These are phyloP conservation scores for Chymomyza procnemis DNA, from an alignment of 2,888 invertebrate species.

Conservation along the genomic window DNA sequence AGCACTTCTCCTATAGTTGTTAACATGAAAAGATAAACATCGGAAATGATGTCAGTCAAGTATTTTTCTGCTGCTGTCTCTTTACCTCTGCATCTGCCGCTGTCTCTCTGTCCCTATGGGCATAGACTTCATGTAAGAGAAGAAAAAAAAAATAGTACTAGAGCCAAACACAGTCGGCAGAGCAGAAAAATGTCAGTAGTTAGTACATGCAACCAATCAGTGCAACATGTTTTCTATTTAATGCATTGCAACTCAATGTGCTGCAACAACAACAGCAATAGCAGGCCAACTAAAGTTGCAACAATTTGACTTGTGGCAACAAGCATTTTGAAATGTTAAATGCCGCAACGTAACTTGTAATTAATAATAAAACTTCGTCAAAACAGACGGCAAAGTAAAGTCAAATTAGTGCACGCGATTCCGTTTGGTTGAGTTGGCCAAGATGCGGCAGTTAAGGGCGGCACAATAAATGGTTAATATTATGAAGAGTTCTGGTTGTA, in stretches of 20 bases:
- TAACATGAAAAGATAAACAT: conserved; percentile 72
- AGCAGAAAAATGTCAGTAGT: conserved; percentile 36
- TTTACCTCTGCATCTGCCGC: not conserved
- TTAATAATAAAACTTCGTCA: conserved; percentile 26
- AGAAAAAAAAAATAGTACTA: conserved; percentile 28
- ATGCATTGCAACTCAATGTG: conserved; percentile 35
- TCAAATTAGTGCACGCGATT: not conserved
- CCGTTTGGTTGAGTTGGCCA: not conserved
- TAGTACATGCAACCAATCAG: conserved; percentile 51
- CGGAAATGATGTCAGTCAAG: conserved; percentile 73
- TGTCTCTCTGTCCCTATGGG: conserved; percentile 1
- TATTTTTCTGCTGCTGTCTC: conserved; percentile 16
- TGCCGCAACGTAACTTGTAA: conserved; percentile 23
- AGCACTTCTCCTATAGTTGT: conserved; percentile 37
- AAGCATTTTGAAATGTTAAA: conserved; percentile 25
- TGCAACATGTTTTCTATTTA: conserved; percentile 53
- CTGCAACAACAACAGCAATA: conserved; percentile 17
- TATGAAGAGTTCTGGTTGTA: not conserved
- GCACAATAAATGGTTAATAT: not conserved
- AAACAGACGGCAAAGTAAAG: conserved; percentile 3
- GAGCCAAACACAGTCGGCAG: conserved; percentile 28
- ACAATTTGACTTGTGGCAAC: conserved; percentile 29
- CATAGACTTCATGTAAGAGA: conserved; percentile 35
- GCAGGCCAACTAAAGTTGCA: not conserved
- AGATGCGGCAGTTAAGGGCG: not conserved